Conservation (phyloP, 2,113 vertebrate genomes). For the Elaphurus davidianus region DNA sequence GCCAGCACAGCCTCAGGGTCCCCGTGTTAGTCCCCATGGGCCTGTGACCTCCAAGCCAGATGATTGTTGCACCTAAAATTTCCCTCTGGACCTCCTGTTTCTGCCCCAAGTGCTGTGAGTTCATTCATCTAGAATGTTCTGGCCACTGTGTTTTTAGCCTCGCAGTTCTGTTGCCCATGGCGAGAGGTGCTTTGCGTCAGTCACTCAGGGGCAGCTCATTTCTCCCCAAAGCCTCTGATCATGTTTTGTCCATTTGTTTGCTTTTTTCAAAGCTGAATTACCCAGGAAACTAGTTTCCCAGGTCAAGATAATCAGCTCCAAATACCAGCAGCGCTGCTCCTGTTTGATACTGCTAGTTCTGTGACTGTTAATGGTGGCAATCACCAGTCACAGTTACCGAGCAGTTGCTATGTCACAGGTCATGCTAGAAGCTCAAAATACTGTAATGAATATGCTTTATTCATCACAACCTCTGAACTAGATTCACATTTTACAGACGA, state of each 20-base stretch:
- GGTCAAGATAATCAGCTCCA: background rate
- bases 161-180: background rate
- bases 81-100: background rate
- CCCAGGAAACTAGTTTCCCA: background rate
- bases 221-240: background rate
- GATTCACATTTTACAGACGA: background rate
- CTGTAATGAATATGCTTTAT: background rate
- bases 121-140: slow-evolving; percentile 1
- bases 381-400: background rate
- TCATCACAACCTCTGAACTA: background rate
- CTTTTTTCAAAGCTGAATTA: background rate
- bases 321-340: background rate
- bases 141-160: background rate
- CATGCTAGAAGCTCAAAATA: background rate
- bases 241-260: background rate
- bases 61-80: background rate
- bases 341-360: background rate
- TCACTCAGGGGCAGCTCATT: background rate
- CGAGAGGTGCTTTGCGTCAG: background rate
- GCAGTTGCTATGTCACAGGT: background rate
- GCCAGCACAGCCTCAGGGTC: background rate
- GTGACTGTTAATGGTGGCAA: too few relatives aligned
- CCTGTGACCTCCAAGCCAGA: background rate
- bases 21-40: background rate
- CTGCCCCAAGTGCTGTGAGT: background rate